A percentile compares a stretch with the other conserved stretches of the same genome.
Evolutionary conservation across 2,113 vertebrate species (phyloP).

Genomic region (Ciconia boyciana): DNA sequence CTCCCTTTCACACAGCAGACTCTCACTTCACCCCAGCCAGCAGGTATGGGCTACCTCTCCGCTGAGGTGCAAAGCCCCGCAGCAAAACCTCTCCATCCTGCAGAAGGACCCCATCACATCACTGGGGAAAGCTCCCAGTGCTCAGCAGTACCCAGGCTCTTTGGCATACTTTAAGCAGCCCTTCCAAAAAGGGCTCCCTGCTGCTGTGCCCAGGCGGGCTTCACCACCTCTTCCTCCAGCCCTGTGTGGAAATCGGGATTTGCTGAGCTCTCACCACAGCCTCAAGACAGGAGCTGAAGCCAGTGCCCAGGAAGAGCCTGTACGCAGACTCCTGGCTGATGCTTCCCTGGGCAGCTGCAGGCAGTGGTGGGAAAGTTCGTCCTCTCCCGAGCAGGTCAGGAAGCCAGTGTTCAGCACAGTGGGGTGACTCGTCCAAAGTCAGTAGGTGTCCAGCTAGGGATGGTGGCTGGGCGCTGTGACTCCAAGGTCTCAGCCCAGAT

Average conservation of each 20-base stretch:
- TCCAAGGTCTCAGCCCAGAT: neutral
- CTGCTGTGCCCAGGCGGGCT: neutral
- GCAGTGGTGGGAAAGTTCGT: neutral
- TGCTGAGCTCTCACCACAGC: neutral
- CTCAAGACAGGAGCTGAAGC: neutral
- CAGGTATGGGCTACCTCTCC: neutral
- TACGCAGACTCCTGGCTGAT: neutral
- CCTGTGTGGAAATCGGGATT: neutral
- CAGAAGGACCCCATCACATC: neutral
- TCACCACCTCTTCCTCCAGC: neutral
- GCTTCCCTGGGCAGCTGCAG: neutral
- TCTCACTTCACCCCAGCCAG: neutral
- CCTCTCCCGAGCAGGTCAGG: neutral
- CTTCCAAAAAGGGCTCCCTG: neutral
- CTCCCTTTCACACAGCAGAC: neutral
- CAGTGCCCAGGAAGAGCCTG: neutral
- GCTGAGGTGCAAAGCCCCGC: neutral
- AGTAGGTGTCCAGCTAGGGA: neutral
- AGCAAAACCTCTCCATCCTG: neutral
- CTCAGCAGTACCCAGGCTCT: neutral
- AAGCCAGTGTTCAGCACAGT: fast-evolving
- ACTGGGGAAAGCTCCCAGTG: neutral
- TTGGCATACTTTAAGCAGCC: neutral
- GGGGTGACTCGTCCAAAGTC: fast-evolving
- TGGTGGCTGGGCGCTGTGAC: neutral